Base-by-base conservation (phyloP, 2,888 invertebrate species). In the Euspilapteryx auroguttella region DNA sequence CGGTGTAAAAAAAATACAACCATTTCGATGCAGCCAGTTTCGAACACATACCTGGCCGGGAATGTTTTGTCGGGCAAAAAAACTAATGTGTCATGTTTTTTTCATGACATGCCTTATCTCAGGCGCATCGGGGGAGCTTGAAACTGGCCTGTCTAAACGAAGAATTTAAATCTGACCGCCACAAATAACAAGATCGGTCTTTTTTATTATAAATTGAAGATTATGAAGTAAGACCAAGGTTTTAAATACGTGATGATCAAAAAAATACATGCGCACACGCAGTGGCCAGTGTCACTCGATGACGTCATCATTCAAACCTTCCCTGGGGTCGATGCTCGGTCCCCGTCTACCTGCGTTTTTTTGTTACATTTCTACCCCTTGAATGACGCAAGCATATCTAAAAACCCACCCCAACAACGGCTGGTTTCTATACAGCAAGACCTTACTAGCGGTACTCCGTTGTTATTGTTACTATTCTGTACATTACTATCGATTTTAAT, bases 261-360 rank as follows among this genome's bases (percentile, higher is more conserved):
- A 17, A n/a, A n/a, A n/a, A n/a, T n/a, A n/a, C n/a, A n/a, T n/a
- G n/a, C 17, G 17, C 17, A 24, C 13, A 25, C 8, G 42, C 34
- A 37, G 37, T 36, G 34, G 36, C 37, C 40, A 42, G 44, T 45
- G 39, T 45, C 40, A 43, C 42, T 42, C 37, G 36, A 37, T 73
- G 71, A 71, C 71, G 69, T 71, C 71, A 69, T 40, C 40, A 34
- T 35, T 51, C 36, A 51, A 58, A 55, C 54, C 47, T 14, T 27
- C 49, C 49, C 40, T 40, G 69, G 62, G 73, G 73, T 73, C 71
- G 71, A 45, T 62, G 71, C 49, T 58, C 71, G 58, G 52, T 55
- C 46, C 62, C 56, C n/a, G n/a, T n/a, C 55, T 69, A 73, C 73
- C 73, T 73, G 73, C 56, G 57, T 66, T 73, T 17, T 73, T 75